These are phyloP conservation scores for Heliconius hermathena DNA, from an alignment of 1,140 invertebrate species.

Conservation along the genomic window DNA sequence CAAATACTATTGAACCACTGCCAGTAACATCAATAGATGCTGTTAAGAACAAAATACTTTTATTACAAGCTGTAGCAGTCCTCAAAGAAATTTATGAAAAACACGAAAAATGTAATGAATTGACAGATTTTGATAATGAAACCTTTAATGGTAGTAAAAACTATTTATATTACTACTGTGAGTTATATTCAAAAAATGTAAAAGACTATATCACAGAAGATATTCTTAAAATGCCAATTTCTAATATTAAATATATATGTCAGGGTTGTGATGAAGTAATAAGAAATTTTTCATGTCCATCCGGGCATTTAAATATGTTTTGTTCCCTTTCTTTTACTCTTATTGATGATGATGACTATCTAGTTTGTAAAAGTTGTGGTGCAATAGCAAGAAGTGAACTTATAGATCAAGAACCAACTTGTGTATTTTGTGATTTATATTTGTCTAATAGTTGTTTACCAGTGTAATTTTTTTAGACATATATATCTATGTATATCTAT, in stretches of 20 bases:
- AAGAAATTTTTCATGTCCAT: conserved; percentile 55
- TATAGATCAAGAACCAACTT: conserved; percentile 47
- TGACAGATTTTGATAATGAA: conserved; percentile 49
- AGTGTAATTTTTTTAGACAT: neutral
- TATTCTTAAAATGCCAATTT: conserved; percentile 37
- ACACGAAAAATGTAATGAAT: conserved; percentile 28
- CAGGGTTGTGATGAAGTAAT: conserved; percentile 64
- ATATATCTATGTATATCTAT: neutral
- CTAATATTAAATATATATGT: conserved; percentile 50
- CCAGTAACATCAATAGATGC: conserved; percentile 55
- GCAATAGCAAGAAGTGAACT: conserved; percentile 52
- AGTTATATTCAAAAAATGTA: conserved; percentile 50
- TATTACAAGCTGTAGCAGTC: conserved; percentile 49
- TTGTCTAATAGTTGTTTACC: conserved; percentile 37
- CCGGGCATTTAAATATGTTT: conserved; percentile 62
- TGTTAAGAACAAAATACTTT: conserved; percentile 58
- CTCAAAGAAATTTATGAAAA: conserved; percentile 49
- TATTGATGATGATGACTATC: conserved; percentile 57
- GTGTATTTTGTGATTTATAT: conserved; percentile 68
- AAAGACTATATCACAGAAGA: conserved; percentile 37
- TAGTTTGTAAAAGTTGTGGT: conserved; percentile 59
- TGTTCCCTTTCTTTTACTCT: conserved; percentile 64
- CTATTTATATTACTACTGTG: conserved; percentile 59
- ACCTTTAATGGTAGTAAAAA: conserved; percentile 48
- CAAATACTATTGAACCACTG: conserved; percentile 30